Percentiles rank a stretch among this genome's conserved stretches.
Evolutionary conservation across 2,797 vertebrate genomes (phyloP).

Genomic region (Eleutherodactylus coqui): DNA sequence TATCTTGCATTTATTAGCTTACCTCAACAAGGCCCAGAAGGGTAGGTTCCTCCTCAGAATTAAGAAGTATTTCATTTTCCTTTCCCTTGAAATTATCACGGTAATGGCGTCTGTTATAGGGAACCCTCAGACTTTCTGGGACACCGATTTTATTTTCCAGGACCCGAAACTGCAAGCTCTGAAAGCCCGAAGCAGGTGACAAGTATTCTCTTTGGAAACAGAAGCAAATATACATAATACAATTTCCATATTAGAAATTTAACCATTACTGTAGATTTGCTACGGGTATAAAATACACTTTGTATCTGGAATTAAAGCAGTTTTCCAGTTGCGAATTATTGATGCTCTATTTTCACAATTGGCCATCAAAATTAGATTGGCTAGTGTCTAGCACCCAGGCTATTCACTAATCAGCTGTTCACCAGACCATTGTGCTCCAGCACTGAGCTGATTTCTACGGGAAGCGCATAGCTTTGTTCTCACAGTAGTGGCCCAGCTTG

Average conservation of each 20-base stretch:
- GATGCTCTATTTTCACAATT: too few species aligned
- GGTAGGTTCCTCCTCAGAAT: conserved; percentile 84
- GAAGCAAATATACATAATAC: conserved; percentile 13
- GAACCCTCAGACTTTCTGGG: conserved; percentile 87
- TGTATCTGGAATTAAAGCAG: background rate
- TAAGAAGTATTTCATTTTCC: conserved; percentile 82
- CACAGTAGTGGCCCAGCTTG: too few species aligned
- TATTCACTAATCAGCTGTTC: too few species aligned
- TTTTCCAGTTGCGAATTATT: background rate
- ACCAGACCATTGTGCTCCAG: too few species aligned
- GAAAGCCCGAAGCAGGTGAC: conserved; percentile 91
- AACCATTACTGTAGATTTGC: background rate
- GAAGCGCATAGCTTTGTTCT: too few species aligned
- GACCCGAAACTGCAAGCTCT: conserved; percentile 96
- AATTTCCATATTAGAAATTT: background rate
- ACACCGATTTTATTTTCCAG: conserved; percentile 95
- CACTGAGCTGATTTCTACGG: too few species aligned
- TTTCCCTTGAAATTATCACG: conserved; percentile 89
- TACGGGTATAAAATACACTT: background rate
- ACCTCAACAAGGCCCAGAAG: conserved; percentile 93
- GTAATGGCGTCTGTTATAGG: conserved; percentile 93
- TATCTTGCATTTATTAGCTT: conserved; percentile 18
- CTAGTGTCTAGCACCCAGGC: too few species aligned
- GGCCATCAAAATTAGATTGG: too few species aligned
- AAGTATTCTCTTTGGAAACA: conserved; percentile 84